Conservation (phyloP, 2,797 vertebrate genomes). For the Myoxocephalus aenaeus region DNA sequence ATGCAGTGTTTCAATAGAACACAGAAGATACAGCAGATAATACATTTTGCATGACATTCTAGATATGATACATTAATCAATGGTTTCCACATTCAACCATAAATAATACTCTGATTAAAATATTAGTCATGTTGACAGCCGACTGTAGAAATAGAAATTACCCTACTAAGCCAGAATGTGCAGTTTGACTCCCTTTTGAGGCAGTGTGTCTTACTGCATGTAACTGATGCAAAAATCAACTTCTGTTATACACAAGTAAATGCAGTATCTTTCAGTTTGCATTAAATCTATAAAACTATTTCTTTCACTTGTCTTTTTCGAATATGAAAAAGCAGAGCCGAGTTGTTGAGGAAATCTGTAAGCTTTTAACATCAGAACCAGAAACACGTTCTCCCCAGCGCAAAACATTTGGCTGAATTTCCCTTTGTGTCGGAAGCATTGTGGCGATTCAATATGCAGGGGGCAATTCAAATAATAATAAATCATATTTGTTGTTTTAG, state of each 20-base stretch:
- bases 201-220: slow-evolving; percentile 42
- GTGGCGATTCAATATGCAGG: not conserved
- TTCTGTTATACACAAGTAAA: not conserved
- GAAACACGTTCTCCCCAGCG: slow-evolving; percentile 4
- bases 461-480: not conserved
- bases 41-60: slow-evolving; percentile 47
- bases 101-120: slow-evolving; percentile 70
- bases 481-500: not conserved
- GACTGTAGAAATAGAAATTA: slow-evolving; percentile 51
- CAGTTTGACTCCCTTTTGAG: slow-evolving; percentile 55
- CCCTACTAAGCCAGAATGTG: slow-evolving; percentile 49
- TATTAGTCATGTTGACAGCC: slow-evolving; percentile 66
- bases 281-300: slow-evolving; percentile 36
- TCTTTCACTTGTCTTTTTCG: not conserved
- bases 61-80: slow-evolving; percentile 52
- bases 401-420: slow-evolving; percentile 1
- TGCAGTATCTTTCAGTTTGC: slow-evolving; percentile 17
- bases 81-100: slow-evolving; percentile 54
- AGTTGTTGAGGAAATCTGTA: slow-evolving; percentile 16
- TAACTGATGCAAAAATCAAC: slow-evolving; percentile 58
- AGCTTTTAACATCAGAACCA: slow-evolving; percentile 22
- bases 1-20: slow-evolving; percentile 45
- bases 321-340: too few relatives aligned
- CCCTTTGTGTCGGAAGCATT: not conserved
- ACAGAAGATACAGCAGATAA: slow-evolving; percentile 36